Evolutionary conservation across 2,888 invertebrate species (phyloP).

Genomic region (Dysmachus trigonus): DNA sequence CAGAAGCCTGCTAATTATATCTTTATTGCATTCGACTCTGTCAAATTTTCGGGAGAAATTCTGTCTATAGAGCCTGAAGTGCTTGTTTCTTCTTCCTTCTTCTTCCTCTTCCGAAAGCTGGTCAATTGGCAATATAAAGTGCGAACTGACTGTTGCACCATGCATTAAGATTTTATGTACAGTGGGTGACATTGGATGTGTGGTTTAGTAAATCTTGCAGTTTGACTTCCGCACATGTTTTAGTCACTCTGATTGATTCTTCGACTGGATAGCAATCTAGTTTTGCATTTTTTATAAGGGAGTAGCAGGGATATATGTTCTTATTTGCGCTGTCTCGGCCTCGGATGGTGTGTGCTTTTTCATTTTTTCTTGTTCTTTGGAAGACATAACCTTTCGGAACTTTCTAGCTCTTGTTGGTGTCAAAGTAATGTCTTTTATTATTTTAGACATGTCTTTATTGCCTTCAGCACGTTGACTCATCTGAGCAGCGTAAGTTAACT

Average conservation of each 20-base stretch:
- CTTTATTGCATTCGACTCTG: conserved; percentile 45
- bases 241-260: not conserved
- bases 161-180: conserved; percentile 55
- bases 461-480: not conserved
- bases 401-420: not conserved
- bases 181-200: conserved; percentile 53
- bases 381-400: too few relatives aligned
- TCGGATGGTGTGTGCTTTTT: not conserved
- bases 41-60: conserved; percentile 11
- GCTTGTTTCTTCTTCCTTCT: conserved; percentile 42
- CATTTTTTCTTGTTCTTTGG: too few relatives aligned
- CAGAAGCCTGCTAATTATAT: conserved; percentile 46
- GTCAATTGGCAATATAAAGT: conserved; percentile 8
- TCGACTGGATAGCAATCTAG: not conserved
- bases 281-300: not conserved
- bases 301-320: not conserved
- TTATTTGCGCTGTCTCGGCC: not conserved
- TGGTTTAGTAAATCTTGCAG: too few relatives aligned
- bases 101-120: conserved; percentile 24
- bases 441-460: not conserved
- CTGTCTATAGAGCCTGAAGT: conserved; percentile 31
- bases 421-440: too few relatives aligned
- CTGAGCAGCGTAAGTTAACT: not conserved
- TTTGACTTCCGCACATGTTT: too few relatives aligned
- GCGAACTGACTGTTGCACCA: conserved; percentile 37